These are phyloP conservation scores for Lepidocolaptes lacrymiger DNA, from an alignment of 2,797 vertebrate species.

Conservation along the genomic window DNA sequence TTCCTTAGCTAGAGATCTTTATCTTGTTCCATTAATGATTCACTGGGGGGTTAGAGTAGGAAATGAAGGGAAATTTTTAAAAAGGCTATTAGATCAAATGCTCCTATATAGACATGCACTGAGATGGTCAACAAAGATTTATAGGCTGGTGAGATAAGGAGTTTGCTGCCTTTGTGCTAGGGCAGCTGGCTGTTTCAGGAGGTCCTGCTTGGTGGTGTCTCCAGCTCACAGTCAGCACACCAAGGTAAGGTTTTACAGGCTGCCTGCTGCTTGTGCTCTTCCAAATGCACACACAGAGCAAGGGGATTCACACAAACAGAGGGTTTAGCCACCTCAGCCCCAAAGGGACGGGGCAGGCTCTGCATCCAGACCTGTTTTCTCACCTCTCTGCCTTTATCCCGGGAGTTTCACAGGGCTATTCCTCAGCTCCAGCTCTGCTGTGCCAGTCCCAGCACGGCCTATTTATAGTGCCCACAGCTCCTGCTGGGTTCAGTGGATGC, in stretches of 20 bases:
- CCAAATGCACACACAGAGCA: neutral
- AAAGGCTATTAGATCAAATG: conserved; percentile 53
- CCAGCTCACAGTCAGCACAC: neutral
- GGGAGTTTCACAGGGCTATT: neutral
- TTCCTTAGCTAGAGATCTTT: conserved; percentile 68
- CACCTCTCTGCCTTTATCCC: neutral
- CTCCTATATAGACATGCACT: neutral
- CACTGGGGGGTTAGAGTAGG: conserved; percentile 18
- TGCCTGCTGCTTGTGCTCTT: neutral
- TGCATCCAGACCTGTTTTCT: neutral
- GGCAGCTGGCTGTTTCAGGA: neutral
- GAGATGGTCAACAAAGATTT: conserved; percentile 66
- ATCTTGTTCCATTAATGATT: conserved; percentile 70
- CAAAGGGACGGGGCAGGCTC: neutral
- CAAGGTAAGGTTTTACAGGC: neutral
- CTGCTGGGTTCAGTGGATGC: neutral
- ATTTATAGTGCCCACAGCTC: neutral
- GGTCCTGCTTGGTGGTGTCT: neutral
- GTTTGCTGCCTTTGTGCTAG: conserved; percentile 11
- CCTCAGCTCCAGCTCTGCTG: neutral
- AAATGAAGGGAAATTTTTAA: conserved; percentile 53
- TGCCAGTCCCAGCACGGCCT: neutral
- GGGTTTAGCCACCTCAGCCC: neutral
- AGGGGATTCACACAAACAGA: neutral
- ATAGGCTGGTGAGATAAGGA: neutral